Evolutionary conservation across 2,888 invertebrate species (phyloP), one percentile per base, ranked within the genome.

Genomic region (Pandemis heparana): DNA sequence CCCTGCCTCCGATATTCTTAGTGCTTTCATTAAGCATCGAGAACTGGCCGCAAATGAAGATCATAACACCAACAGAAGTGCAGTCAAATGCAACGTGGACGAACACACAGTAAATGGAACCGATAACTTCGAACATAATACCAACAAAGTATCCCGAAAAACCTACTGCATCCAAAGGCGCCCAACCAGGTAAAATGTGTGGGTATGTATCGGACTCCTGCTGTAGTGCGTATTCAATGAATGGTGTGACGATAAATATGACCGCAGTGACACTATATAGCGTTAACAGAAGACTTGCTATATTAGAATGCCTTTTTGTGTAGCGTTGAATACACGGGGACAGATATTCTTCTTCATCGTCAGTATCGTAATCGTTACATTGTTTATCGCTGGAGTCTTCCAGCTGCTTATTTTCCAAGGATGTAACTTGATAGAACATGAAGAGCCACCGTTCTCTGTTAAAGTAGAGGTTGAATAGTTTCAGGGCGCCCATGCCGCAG

Each of bases 41-140:
- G 77, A 87, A 91, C 76, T 92, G 91, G 0, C 91, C 92, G 63
- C 88, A 86, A n/a, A 87, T 76, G 68, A 91, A 91, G 69, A 91
- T 87, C 87, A 92, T 91, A 8, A 90, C 77, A 0, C 91, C 91
- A 0, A 90, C 81, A 9, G 83, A 80, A 1, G 85, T 82, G 39
- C 87, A 74, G 77, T 93, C 93, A 71, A 92, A 93, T 2, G 83
- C 85, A 12, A 83, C 75, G 69, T 93, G 93, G 1, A 89, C 81
- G 18, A 65, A 74, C 0, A 92, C 89, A 59, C 87, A 89, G 71
- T 88, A 92, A 2, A 83, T 48, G 0, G 90, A 79, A 0, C 89
- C 84, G 3, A 89, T 73, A 1, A 78, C 75, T 79, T 93, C 93
- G 18, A 82, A 75, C 1, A 81, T 1, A 51, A 92, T 75, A 0